Base-by-base conservation (phyloP, 2,888 invertebrate species). In the Scrobipalpa atriplicella region DNA sequence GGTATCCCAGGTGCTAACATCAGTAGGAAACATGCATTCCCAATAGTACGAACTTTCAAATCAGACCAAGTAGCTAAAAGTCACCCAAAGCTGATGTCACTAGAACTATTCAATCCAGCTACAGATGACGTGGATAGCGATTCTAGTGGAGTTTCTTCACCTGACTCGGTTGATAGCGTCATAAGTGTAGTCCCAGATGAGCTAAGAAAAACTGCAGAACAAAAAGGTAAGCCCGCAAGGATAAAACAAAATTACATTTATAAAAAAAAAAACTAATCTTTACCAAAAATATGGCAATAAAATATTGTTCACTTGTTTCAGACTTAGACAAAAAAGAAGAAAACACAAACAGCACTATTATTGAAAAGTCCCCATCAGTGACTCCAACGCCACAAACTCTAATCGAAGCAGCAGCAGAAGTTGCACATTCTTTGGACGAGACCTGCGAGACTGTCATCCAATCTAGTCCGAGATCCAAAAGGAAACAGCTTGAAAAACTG, bases 51-150 rank as follows among this genome's bases (percentile, higher is more conserved):
- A 62, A 93, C 93, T 56, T 91, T 92, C 73, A 94, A 94, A 84
- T 80, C 93, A 5, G 95, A 95, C 70, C 92, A 94, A 0, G 93
- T 95, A 21, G 95, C 94, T 0, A 95, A 95, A 75, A 94, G 95
- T 58, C 90, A 96, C 66, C 97, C 97, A 0, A 95, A 96, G 71
- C 87, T 97, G 16, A 93, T 97, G 79, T 95, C 97, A 0, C 85
- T 97, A 67, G 98, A 98, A 79, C 90, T 98, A 3, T 98, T 97
- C 79, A 98, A 98, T 87, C 98, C 98, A 0, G 98, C 97, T 79
- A 97, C 96, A 7, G 98, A 98, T 80, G 98, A 98, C 78, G 94
- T 97, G 84, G 98, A 98, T 82, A 97, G 97, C 78, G 98, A 98
- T 82, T 97, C 97, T 0, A 97, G 97, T 78, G 96, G 96, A 3